These are phyloP conservation scores for Drosophila setosimentum DNA, from an alignment of 2,888 invertebrate genomes.

Conservation along the genomic window DNA sequence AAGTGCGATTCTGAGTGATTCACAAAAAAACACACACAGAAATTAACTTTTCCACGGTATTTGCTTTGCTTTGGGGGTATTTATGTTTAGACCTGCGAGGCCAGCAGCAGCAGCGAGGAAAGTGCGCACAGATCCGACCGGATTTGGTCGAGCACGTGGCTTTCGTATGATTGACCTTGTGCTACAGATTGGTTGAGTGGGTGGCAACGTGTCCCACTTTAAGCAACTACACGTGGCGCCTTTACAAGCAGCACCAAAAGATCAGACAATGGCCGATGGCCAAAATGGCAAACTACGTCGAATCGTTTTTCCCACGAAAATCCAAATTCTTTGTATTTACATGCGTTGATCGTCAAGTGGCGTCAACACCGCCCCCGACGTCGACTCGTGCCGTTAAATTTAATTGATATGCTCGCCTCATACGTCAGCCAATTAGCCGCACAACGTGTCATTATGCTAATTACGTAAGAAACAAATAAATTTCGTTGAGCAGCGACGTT, in stretches of 20 bases:
- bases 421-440: conserved; percentile 65
- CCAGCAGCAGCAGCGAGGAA: background rate
- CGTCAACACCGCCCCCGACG: conserved; percentile 65
- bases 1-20: conserved; percentile 1
- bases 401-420: conserved; percentile 53
- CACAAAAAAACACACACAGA: background rate
- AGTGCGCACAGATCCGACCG: conserved; percentile 29
- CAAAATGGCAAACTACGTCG: conserved; percentile 60
- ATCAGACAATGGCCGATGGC: conserved; percentile 52
- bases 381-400: conserved; percentile 53
- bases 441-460: conserved; percentile 71
- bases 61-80: background rate
- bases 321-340: conserved; percentile 36
- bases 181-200: conserved; percentile 36
- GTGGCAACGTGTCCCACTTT: conserved; percentile 26
- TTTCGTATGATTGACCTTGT: conserved; percentile 47
- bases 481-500: background rate
- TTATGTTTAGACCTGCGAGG: conserved; percentile 17
- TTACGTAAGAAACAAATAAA: conserved; percentile 14
- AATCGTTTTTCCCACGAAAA: conserved; percentile 39
- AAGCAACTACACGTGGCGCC: conserved; percentile 47
- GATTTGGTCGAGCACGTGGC: conserved; percentile 53
- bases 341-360: conserved; percentile 47
- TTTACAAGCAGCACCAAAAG: conserved; percentile 32
- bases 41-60: conserved; percentile 12